These are phyloP conservation scores for Galbula dea DNA, from an alignment of 2,113 vertebrate genomes.

Conservation along the genomic window DNA sequence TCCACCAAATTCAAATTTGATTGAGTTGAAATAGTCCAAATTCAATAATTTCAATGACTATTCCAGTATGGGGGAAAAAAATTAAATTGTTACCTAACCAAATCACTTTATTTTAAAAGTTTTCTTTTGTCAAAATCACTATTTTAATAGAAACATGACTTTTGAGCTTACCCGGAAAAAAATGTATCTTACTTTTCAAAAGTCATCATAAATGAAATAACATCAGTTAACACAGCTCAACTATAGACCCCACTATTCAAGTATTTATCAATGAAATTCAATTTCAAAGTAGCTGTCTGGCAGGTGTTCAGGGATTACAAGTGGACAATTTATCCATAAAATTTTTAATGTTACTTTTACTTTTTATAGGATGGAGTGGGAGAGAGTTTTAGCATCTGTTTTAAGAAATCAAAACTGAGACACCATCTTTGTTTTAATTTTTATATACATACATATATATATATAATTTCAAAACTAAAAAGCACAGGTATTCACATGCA, in stretches of 20 bases:
- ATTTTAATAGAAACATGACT: neutral
- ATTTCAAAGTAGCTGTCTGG: constrained; percentile 31
- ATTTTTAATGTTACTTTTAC: neutral
- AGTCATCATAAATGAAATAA: constrained; percentile 1
- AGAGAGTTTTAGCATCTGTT: neutral
- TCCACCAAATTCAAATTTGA: neutral
- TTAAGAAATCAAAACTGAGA: neutral
- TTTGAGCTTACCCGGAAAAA: neutral
- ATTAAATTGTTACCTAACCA: neutral
- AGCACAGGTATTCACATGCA: neutral
- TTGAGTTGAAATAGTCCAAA: neutral
- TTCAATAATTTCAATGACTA: neutral
- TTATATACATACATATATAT: neutral
- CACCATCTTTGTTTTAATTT: neutral
- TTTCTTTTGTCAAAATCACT: neutral
- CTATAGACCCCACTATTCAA: neutral
- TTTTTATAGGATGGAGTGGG: neutral
- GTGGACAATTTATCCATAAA: constrained; percentile 43
- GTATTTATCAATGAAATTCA: constrained; percentile 48
- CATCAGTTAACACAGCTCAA: neutral
- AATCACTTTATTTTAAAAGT: neutral
- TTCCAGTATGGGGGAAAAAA: neutral
- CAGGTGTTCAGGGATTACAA: neutral
- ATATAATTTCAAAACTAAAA: neutral
- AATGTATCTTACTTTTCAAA: constrained; percentile 6